Conservation (phyloP, 2,113 vertebrate genomes). For the Hemiscyllium ocellatum region DNA sequence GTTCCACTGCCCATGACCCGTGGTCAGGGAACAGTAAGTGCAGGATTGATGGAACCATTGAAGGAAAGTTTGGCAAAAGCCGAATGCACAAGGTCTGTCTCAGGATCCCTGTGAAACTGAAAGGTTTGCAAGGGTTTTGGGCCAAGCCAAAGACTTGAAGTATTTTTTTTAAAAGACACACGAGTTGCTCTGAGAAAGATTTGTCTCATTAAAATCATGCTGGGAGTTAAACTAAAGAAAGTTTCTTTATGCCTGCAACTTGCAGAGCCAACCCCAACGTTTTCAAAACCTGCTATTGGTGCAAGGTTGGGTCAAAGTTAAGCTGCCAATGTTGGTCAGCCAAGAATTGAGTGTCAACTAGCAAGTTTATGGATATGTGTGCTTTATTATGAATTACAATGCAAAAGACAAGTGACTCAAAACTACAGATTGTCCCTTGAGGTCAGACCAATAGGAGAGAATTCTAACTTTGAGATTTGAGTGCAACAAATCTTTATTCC, state of each 20-base stretch:
- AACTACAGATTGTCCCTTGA: background rate
- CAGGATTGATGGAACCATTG: background rate
- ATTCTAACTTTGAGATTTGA: background rate
- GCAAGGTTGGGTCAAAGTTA: background rate
- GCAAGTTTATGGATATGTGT: background rate
- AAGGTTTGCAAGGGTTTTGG: background rate
- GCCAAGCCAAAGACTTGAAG: background rate
- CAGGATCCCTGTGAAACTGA: background rate
- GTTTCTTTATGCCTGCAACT: background rate
- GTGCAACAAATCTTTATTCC: too few relatives aligned
- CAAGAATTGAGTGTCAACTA: background rate
- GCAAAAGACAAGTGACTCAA: background rate
- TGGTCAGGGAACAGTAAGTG: background rate
- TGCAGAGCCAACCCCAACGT: background rate
- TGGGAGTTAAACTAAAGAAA: background rate
- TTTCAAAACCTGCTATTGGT: background rate
- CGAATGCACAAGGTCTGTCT: background rate
- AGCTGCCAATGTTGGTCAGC: background rate
- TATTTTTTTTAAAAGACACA: background rate
- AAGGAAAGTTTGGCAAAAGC: background rate
- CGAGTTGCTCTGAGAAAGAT: background rate
- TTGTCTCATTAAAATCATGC: background rate
- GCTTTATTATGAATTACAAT: background rate
- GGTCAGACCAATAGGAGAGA: background rate
- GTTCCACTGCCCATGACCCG: background rate